Evolutionary conservation across 2,113 vertebrate genomes (phyloP), one percentile per base, ranked within the genome.

Genomic region (Amia ocellicauda): DNA sequence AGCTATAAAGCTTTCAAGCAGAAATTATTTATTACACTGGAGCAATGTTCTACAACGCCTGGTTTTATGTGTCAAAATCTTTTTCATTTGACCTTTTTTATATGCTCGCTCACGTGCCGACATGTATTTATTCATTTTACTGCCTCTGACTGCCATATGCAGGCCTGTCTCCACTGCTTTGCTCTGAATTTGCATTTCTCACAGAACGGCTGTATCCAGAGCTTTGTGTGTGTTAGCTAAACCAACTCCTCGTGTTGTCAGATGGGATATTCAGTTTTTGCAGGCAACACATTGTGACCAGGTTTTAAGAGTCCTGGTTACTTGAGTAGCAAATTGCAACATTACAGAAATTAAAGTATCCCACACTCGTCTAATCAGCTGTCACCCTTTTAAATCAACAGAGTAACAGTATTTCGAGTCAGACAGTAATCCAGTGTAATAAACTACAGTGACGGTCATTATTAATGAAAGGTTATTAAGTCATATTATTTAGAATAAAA

Each of bases 31-130:
- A 42, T 59, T 24, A 10, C 36, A 41, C 11, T 5, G 8, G 40
- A 26, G 57, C 28, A 43, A 23, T 59, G 22, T 59, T 41, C 57
- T 41, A 43, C 40, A 43, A 59, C n/a, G 31, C 57, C 57, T 59
- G 36, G 57, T n/a, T 59, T 59, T 41, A 43, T n/a, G 14, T 41
- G 36, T 59, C 57, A 59, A 59, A 59, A 24, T 41, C 40, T 24
- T 43, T 59, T 59, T 41, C 20, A 20, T 41, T 43, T 59, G 57
- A 41, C 57, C 57, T 59, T 59, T 59, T 17, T 43, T 16, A 42
- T 26, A 59, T 59, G 57, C 40, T 31, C 2, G 16, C 36, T 59
- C 57, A 59, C 57, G 36, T 59, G 57, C 36, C 42, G 11, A 43
- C 57, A 4, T 41, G 19, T 20, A 58, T 58, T 58, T 59, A 43